A percentile compares a stretch with the other conserved stretches of the same genome.
Evolutionary conservation across 2,113 vertebrate species (phyloP).

Genomic region (Toxotes jaculatrix): DNA sequence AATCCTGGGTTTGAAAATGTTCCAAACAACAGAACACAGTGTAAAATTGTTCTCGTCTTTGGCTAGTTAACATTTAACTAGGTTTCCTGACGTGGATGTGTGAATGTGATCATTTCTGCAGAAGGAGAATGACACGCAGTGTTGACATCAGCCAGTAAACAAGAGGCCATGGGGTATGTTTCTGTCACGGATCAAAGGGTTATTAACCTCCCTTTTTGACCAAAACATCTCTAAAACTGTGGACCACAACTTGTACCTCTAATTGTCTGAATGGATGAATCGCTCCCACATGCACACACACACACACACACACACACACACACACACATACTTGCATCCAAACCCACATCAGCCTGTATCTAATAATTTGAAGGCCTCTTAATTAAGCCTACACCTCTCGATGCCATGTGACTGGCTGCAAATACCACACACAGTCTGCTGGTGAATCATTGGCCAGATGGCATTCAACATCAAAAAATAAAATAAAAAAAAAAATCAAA

Average conservation of each 20-base stretch:
- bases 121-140: conserved; percentile 3
- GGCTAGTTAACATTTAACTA: neutral
- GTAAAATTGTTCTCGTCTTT: neutral
- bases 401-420: conserved; percentile 23
- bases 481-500: neutral
- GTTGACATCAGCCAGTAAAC: conserved; percentile 22
- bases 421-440: conserved; percentile 27
- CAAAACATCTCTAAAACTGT: conserved; percentile 16
- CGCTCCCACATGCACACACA: too few species aligned
- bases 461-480: neutral
- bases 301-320: neutral
- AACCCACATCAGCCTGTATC: neutral
- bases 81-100: neutral
- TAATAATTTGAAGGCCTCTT: conserved; percentile 37
- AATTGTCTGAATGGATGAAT: neutral
- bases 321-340: conserved; percentile 1
- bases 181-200: conserved; percentile 8
- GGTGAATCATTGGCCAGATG: conserved; percentile 25
- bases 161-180: neutral
- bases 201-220: conserved; percentile 34
- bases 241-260: neutral
- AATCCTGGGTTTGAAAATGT: neutral
- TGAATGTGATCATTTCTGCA: neutral
- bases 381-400: conserved; percentile 42
- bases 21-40: neutral